Base-by-base conservation (phyloP, 2,113 vertebrate species). In the cattle (Bos taurus) region DNA sequence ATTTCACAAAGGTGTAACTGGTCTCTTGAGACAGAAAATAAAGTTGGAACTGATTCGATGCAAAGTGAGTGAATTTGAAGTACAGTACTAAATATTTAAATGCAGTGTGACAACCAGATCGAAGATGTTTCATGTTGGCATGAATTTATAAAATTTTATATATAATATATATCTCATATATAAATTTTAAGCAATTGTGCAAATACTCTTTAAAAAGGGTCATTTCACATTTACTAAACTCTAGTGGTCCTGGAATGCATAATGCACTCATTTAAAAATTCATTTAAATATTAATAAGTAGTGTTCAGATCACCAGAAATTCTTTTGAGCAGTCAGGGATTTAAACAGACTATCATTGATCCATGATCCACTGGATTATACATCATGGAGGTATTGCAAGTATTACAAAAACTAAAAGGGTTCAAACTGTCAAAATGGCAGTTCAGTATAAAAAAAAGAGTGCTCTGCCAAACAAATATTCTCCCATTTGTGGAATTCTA, bases 161-260 rank as follows among this genome's bases (percentile, higher is more conserved):
- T 98, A 99, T 98, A 98, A 97, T 98, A 98, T 98, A 98, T 98
- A 98, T 99, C 97, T 98, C 98, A 98, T 98, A 99, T 98, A 99
- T 98, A 98, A 98, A 98, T 98, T 98, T 98, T 98, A 99, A 98
- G 98, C 96, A 99, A 96, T 97, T 98, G 98, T 99, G 98, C 99
- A 99, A 98, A 99, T 98, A 99, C 97, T 98, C 98, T 99, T 98
- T 98, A 98, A 98, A 99, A 99, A 98, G 98, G 98, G 98, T 99
- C 96, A 98, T 98, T 99, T 99, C 99, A 99, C 99, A 99, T 99
- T 99, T 98, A 97, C 98, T 99, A 98, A 99, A 98, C 98, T 98
- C 98, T 99, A 99, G 99, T 99, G 99, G 99, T 99, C 98, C 98
- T 98, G 97, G 98, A 98, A 99, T 98, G 98, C 98, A 95, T 88